Conservation (phyloP, 2,797 vertebrate species). For the Pantherophis vulpinus region DNA sequence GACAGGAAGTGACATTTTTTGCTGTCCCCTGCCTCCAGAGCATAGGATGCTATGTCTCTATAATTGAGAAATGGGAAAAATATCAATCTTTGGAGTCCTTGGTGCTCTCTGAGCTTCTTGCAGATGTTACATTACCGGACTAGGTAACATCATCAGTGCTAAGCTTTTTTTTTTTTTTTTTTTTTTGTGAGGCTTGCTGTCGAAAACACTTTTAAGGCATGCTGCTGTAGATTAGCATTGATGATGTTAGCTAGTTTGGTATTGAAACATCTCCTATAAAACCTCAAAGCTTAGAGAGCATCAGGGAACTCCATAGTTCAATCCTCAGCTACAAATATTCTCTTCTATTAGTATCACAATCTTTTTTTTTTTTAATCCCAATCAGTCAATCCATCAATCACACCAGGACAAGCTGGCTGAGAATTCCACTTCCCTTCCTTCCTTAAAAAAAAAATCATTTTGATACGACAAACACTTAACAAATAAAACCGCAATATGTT, state of each 20-base stretch:
- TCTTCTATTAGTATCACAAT: background rate
- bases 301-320: background rate
- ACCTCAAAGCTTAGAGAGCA: background rate
- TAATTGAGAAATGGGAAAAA: background rate
- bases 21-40: too few species aligned
- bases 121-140: too few species aligned
- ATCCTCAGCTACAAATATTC: background rate
- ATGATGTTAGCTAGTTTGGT: background rate
- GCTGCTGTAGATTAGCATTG: background rate
- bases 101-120: too few species aligned
- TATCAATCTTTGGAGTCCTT: too few species aligned
- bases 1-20: too few species aligned
- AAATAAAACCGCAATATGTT: background rate
- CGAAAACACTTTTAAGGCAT: background rate
- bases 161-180: too few species aligned
- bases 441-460: background rate
- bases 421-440: background rate
- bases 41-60: background rate
- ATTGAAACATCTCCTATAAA: background rate
- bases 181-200: background rate
- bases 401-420: background rate
- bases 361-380: background rate
- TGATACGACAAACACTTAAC: background rate
- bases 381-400: background rate
- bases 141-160: too few species aligned